phyloP scores from a whole-genome alignment of 2,113 vertebrate genomes.

The Carollia perspicillata region DNA sequence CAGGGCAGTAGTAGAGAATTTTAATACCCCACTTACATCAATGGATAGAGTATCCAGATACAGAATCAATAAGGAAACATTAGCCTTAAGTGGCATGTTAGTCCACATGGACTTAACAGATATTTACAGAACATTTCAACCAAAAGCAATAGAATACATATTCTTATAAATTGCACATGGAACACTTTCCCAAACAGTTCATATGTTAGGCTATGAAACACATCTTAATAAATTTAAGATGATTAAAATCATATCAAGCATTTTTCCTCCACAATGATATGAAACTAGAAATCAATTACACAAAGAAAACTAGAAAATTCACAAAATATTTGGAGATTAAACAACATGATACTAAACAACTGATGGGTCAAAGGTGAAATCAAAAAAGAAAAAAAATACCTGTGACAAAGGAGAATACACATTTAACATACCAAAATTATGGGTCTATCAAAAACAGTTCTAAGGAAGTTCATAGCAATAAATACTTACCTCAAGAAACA shows the following conservation, averaged over 20 bases:
- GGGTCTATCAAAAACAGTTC: neutral
- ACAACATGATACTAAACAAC: neutral
- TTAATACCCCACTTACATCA: neutral
- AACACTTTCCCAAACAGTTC: too few species aligned
- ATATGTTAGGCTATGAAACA: too few species aligned
- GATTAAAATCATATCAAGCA: too few species aligned
- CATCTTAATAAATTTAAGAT: too few species aligned
- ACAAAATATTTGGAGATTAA: too few species aligned
- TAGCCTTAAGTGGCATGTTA: too few species aligned
- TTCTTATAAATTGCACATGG: neutral
- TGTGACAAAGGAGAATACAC: neutral
- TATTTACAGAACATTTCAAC: neutral
- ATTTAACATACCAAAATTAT: neutral
- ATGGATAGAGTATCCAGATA: too few species aligned
- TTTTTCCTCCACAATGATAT: too few species aligned
- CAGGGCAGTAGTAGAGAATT: neutral
- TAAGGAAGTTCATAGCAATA: neutral
- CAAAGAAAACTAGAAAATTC: too few species aligned
- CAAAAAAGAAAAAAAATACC: neutral
- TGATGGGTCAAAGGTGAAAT: neutral
- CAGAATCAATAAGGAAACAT: too few species aligned
- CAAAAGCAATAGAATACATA: neutral
- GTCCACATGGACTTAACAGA: too few species aligned
- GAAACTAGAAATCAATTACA: too few species aligned
- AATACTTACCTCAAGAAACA: neutral